Evolutionary conservation across 2,888 invertebrate species (phyloP).

Genomic region (Mellilla xanthometata): DNA sequence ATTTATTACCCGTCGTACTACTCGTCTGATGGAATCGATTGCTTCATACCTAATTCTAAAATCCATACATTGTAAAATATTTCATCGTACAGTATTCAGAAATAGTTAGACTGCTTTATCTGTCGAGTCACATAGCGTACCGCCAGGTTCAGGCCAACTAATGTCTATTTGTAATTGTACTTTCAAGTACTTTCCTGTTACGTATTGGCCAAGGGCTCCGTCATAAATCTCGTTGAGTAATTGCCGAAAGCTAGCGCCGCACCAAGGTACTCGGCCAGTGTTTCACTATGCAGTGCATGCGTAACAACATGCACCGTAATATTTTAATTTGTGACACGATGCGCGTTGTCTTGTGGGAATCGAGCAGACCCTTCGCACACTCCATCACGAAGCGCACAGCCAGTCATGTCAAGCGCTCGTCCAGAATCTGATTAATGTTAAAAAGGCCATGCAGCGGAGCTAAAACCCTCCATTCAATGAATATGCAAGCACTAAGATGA

Average conservation of each 20-base stretch:
- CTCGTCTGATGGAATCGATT: conserved; percentile 13
- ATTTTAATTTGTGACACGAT: conserved; percentile 65
- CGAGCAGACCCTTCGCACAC: conserved; percentile 29
- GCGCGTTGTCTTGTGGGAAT: conserved; percentile 47
- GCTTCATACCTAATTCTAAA: conserved; percentile 12
- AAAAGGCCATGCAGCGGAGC: conserved; percentile 10
- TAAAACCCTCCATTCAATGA: conserved; percentile 1
- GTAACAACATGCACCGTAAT: conserved; percentile 63
- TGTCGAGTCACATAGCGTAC: conserved; percentile 3
- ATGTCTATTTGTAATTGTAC: conserved; percentile 37
- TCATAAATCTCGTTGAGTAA: conserved; percentile 63
- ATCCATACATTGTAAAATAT: conserved; percentile 6
- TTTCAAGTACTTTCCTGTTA: conserved; percentile 32
- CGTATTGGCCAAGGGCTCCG: conserved; percentile 36
- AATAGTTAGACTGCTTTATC: conserved; percentile 11
- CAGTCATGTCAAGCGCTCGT: conserved; percentile 34
- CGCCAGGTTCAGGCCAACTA: conserved; percentile 9
- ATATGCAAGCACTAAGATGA: conserved; percentile 17
- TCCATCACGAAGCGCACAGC: conserved; percentile 42
- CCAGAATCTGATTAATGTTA: conserved; percentile 25
- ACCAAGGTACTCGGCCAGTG: conserved; percentile 32
- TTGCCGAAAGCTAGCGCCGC: conserved; percentile 49
- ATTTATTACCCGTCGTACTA: conserved; percentile 3
- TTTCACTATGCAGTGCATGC: conserved; percentile 52
- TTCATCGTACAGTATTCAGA: conserved; percentile 10